A percentile compares a stretch with the other conserved stretches of the same genome.
Conservation (phyloP, 2,797 vertebrate species). For the Apogon talboti region DNA sequence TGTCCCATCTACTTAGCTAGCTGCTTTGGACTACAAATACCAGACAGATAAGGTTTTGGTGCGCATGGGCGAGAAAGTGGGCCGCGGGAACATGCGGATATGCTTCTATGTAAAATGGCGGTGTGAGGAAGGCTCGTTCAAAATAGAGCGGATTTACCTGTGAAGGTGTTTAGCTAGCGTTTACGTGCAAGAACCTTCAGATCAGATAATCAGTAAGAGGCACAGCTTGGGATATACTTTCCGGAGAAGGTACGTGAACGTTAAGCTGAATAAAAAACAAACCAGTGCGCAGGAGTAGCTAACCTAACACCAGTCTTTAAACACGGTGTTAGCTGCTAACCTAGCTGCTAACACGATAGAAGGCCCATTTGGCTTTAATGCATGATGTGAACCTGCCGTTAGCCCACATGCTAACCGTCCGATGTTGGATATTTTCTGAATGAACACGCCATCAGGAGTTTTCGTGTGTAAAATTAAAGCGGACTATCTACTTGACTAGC, state of each 20-base stretch:
- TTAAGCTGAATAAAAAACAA: too few species aligned
- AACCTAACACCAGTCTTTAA: constrained; percentile 20
- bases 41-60: not conserved
- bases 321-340: constrained; percentile 23
- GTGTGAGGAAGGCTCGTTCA: constrained; percentile 67
- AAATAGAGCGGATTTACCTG: constrained; percentile 20
- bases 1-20: not conserved
- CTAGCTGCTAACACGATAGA: not conserved
- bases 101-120: constrained; percentile 83
- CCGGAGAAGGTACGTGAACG: constrained; percentile 44
- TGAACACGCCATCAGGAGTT: fast-evolving
- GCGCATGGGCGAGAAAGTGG: constrained; percentile 54
- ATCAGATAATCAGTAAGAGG: not conserved
- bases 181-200: not conserved
- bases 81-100: constrained; percentile 71
- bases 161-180: constrained; percentile 4
- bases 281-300: not conserved
- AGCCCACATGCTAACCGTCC: not conserved
- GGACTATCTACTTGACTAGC: fast-evolving
- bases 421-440: not conserved
- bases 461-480: fast-evolving
- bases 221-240: not conserved
- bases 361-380: constrained; percentile 47
- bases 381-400: not conserved
- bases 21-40: constrained; percentile 65